Percentiles rank a stretch among this genome's conserved stretches.
Conservation (phyloP, 2,797 vertebrate genomes). For the Delichon dasypus region DNA sequence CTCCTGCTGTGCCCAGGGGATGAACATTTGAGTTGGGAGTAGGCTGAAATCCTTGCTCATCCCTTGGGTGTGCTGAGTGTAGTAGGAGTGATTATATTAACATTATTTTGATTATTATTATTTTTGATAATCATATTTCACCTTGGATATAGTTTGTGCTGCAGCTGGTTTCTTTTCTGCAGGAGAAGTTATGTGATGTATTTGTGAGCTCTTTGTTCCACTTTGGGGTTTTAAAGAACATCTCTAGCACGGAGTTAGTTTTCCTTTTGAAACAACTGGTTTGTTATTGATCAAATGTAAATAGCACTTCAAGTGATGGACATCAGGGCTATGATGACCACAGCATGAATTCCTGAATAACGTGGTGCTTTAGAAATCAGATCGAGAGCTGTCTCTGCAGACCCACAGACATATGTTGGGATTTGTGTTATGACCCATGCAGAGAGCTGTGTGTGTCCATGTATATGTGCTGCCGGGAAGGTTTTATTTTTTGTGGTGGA, state of each 20-base stretch:
- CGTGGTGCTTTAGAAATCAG: background rate
- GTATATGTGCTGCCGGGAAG: background rate
- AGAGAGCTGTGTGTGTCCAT: background rate
- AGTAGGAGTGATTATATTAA: background rate
- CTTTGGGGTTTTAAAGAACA: background rate
- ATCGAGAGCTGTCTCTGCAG: background rate
- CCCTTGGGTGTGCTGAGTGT: background rate
- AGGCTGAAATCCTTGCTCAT: background rate
- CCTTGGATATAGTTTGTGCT: background rate
- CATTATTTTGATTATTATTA: background rate
- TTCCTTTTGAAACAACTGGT: slow-evolving; percentile 9
- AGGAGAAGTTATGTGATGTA: background rate
- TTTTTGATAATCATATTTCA: background rate
- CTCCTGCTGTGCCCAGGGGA: background rate
- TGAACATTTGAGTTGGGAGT: background rate
- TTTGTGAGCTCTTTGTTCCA: background rate
- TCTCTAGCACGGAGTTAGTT: background rate
- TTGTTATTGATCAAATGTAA: background rate
- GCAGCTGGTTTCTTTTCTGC: background rate
- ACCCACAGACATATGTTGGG: background rate
- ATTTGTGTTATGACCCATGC: background rate
- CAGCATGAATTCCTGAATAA: background rate
- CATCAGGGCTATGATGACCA: background rate
- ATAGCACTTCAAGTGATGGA: background rate
- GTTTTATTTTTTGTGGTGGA: background rate